phyloP scores from a whole-genome alignment of 2,797 vertebrate species.

The Nannoperca obscura region DNA sequence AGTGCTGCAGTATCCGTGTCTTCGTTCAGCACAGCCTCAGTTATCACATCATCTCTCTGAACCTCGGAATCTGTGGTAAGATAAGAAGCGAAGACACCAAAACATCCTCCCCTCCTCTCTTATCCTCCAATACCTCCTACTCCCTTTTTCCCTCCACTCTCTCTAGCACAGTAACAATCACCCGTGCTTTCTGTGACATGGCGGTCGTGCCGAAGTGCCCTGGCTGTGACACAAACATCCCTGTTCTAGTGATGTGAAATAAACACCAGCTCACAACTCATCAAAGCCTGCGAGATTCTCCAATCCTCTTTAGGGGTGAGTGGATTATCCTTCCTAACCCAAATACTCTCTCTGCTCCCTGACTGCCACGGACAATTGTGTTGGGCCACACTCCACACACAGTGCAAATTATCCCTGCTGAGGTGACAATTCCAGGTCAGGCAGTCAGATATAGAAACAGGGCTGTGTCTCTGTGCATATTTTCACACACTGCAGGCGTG shows the following conservation, averaged over 20 bases:
- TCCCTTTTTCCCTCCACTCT: neutral
- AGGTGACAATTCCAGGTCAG: constrained; percentile 51
- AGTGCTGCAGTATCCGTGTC: constrained; percentile 54
- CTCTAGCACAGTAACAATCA: constrained; percentile 48
- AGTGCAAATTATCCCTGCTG: constrained; percentile 53
- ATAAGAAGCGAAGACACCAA: constrained; percentile 51
- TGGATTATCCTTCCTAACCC: constrained; percentile 84
- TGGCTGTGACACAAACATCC: constrained; percentile 66
- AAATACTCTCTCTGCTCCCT: constrained; percentile 76
- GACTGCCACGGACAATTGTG: constrained; percentile 54
- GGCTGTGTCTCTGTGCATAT: neutral
- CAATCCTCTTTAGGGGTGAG: constrained; percentile 84
- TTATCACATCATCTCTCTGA: constrained; percentile 73
- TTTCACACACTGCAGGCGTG: neutral
- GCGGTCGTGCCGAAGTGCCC: constrained; percentile 24
- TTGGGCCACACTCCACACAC: constrained; percentile 50
- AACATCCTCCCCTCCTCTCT: constrained; percentile 35
- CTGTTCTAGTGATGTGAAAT: constrained; percentile 75
- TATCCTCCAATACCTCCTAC: constrained; percentile 7
- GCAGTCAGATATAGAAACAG: constrained; percentile 14
- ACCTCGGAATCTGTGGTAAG: constrained; percentile 54
- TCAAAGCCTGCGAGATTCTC: constrained; percentile 79
- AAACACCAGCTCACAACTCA: constrained; percentile 81
- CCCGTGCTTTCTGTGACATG: constrained; percentile 42
- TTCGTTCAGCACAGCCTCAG: constrained; percentile 44